A percentile compares a stretch with the other conserved stretches of the same genome.
phyloP scores from a whole-genome alignment of 2,888 invertebrate species.

The Ptychoptera contaminata region DNA sequence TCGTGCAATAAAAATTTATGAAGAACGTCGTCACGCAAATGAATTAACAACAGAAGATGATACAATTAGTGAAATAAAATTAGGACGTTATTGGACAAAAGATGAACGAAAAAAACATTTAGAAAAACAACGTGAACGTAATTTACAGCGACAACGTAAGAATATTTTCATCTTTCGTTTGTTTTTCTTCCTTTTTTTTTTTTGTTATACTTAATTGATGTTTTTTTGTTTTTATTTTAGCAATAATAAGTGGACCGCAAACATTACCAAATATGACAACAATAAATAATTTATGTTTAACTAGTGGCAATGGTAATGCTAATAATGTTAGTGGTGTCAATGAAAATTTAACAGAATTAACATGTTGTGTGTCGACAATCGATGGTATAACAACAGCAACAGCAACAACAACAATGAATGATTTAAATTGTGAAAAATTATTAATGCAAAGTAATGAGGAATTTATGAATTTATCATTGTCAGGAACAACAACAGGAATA shows the following conservation, averaged over 20 bases:
- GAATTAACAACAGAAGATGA: slow-evolving; percentile 59
- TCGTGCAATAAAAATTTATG: slow-evolving; percentile 45
- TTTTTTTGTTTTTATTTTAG: slow-evolving; percentile 12
- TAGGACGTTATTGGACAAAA: slow-evolving; percentile 59
- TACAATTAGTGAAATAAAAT: slow-evolving; percentile 58
- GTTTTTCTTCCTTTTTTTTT: too few species aligned
- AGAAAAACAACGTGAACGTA: slow-evolving; percentile 49
- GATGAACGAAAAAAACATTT: slow-evolving; percentile 60
- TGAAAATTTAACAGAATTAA: slow-evolving; percentile 17
- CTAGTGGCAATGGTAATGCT: slow-evolving; percentile 19
- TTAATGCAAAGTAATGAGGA: too few species aligned
- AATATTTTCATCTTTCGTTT: too few species aligned
- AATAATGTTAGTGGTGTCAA: too few species aligned
- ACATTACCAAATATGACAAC: background rate
- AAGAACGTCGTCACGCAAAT: slow-evolving; percentile 39
- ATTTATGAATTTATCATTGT: background rate
- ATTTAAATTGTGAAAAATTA: too few species aligned
- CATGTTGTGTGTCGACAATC: too few species aligned
- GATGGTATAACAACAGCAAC: too few species aligned
- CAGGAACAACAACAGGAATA: too few species aligned
- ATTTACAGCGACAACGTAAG: slow-evolving; percentile 28
- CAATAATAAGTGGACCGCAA: background rate
- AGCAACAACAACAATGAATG: too few species aligned
- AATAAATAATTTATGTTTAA: background rate
- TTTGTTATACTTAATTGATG: too few species aligned